Evolutionary conservation across 2,888 invertebrate genomes (phyloP), one percentile per base, ranked within the genome.

Genomic region (Cynaeus angustus): DNA sequence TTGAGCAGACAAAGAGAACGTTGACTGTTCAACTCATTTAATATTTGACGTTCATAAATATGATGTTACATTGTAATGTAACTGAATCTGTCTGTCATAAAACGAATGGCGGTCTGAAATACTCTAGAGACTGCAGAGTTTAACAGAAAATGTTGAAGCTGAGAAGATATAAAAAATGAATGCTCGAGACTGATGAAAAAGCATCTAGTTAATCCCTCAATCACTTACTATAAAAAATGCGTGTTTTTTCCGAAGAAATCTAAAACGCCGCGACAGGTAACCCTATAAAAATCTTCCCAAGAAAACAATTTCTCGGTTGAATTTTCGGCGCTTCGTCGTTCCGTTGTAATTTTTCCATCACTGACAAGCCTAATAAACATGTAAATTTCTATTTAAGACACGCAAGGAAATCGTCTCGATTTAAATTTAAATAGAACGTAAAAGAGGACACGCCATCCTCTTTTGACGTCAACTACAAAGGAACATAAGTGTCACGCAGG

Each of bases 371-470:
- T 52, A 64, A 64, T 64, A 64, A 64, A 64, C 64, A 64, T 64
- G 64, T 50, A 64, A 64, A 64, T 64, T 64, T 50, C 64, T 46
- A 43, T 52, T 64, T 59, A 64, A 64, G 64, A 68, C 67, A 67
- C 61, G 67, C 67, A 61, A 68, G 53, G 50, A 61, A 61, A 68
- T 61, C 59, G 59, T 68, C 61, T 61, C 58, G 61, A 58, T 68
- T 68, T 68, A 53, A 68, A 68, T 68, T 68, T 68, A 61, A 68
- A 68, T 68, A 46, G 67, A 53, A 64, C 52, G 38, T 48, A 61
- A 52, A 61, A 61, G 38, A 53, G 67, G 16, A 46, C 61, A 59
- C 67, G 61, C 59, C 48, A 50, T 53, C 46, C 38, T 37, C 53
- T 41, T 28, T 30, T 52, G 4, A 10, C 64, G n/a, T 59, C 64